These are phyloP conservation scores for Venturia canescens DNA, from an alignment of 1,140 invertebrate species.

Conservation along the genomic window DNA sequence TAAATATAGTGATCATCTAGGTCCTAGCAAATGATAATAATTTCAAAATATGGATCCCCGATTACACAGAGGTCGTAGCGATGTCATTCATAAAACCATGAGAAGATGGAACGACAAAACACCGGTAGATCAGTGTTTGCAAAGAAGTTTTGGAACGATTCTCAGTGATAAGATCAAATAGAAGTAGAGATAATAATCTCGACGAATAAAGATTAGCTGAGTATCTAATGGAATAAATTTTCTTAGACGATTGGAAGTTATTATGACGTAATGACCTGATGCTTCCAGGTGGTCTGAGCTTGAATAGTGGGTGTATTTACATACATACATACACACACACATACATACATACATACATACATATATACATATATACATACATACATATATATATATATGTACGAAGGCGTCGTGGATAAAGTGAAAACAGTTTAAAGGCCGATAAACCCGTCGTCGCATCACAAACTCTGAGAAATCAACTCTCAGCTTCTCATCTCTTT, in stretches of 20 bases:
- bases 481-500: conserved; percentile 42
- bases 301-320: conserved; percentile 33
- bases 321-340: too few relatives aligned
- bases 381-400: background rate
- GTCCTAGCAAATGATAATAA: too few relatives aligned
- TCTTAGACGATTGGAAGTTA: background rate
- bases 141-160: too few relatives aligned
- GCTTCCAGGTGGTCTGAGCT: conserved; percentile 60
- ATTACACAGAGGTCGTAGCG: too few relatives aligned
- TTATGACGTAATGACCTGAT: conserved; percentile 22
- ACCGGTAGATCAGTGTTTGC: too few relatives aligned
- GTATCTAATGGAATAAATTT: conserved; percentile 22
- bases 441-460: conserved; percentile 62
- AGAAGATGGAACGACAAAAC: too few relatives aligned
- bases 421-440: conserved; percentile 67
- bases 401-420: conserved; percentile 51
- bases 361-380: too few relatives aligned
- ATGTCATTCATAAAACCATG: too few relatives aligned
- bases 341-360: too few relatives aligned
- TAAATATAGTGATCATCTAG: too few relatives aligned
- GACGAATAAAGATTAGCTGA: background rate
- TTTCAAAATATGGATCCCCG: too few relatives aligned
- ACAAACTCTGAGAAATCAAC: conserved; percentile 52
- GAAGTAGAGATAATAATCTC: background rate
- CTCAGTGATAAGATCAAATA: too few relatives aligned